These are phyloP conservation scores for Buathra laborator DNA, from an alignment of 2,888 invertebrate genomes.

Conservation along the genomic window DNA sequence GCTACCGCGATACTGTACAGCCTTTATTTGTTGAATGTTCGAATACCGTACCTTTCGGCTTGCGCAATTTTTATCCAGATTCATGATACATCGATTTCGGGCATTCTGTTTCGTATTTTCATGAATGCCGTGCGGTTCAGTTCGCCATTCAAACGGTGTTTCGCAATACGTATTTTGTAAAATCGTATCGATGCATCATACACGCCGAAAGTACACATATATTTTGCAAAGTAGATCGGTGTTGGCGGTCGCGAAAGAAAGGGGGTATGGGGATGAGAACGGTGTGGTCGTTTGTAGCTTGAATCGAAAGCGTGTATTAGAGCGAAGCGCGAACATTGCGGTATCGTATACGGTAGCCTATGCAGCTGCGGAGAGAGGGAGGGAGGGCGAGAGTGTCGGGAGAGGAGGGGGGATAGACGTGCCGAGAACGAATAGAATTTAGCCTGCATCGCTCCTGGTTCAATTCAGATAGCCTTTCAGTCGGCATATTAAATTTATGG, in stretches of 20 bases:
- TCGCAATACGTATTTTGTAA: slow-evolving; percentile 30
- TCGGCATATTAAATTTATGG: slow-evolving; percentile 83
- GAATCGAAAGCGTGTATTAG: slow-evolving; percentile 46
- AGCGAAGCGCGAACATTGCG: slow-evolving; percentile 39
- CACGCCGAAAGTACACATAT: slow-evolving; percentile 41
- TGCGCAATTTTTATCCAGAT: not conserved
- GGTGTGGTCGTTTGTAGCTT: slow-evolving; percentile 25
- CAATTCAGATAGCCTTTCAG: slow-evolving; percentile 82
- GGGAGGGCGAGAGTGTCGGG: slow-evolving; percentile 11
- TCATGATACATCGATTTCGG: slow-evolving; percentile 6
- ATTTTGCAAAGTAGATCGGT: slow-evolving; percentile 13
- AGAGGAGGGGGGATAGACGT: slow-evolving; percentile 63
- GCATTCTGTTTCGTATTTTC: not conserved
- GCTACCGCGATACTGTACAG: not conserved
- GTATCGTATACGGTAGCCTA: slow-evolving; percentile 25
- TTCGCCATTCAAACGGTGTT: not conserved
- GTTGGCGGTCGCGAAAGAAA: slow-evolving; percentile 58
- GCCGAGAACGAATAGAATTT: slow-evolving; percentile 79
- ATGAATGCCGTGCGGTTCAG: not conserved
- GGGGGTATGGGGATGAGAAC: slow-evolving; percentile 28
- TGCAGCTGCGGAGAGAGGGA: slow-evolving; percentile 15
- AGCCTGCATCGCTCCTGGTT: slow-evolving; percentile 76
- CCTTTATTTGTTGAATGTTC: not conserved
- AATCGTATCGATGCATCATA: slow-evolving; percentile 45
- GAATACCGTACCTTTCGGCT: not conserved